phyloP scores from a whole-genome alignment of 1,140 invertebrate genomes.

The Drosophila tani region DNA sequence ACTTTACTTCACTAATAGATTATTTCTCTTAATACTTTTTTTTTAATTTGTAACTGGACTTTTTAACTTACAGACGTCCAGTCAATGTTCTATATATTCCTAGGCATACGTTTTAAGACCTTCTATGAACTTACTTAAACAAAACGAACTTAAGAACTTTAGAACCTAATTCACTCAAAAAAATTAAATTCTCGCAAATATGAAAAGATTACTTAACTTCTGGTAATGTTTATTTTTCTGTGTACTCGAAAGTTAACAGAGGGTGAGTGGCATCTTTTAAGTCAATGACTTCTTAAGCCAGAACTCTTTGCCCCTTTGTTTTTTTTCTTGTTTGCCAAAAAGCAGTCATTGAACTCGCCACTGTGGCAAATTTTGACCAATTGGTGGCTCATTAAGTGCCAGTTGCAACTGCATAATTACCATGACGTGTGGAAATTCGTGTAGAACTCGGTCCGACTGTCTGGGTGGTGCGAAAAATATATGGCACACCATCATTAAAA shows the following conservation, averaged over 20 bases:
- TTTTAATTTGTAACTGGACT: background rate
- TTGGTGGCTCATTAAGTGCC: conserved; percentile 50
- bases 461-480: conserved; percentile 66
- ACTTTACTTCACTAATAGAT: too few relatives aligned
- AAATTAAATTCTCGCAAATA: too few relatives aligned
- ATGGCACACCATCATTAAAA: conserved; percentile 80
- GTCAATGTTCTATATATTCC: background rate
- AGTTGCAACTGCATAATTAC: conserved; percentile 72
- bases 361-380: conserved; percentile 59
- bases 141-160: too few relatives aligned
- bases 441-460: conserved; percentile 48
- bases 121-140: background rate
- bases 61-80: too few relatives aligned
- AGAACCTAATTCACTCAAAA: too few relatives aligned
- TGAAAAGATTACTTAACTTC: background rate
- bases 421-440: conserved; percentile 62
- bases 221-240: background rate
- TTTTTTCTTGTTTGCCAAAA: conserved; percentile 12
- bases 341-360: conserved; percentile 66
- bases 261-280: conserved; percentile 2
- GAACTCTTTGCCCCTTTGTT: conserved; percentile 11
- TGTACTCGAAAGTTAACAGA: background rate
- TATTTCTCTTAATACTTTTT: too few relatives aligned
- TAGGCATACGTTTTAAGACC: background rate
- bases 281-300: conserved; percentile 55